These are phyloP conservation scores for Dryobates pubescens DNA, from an alignment of 2,797 vertebrate genomes.

Conservation along the genomic window DNA sequence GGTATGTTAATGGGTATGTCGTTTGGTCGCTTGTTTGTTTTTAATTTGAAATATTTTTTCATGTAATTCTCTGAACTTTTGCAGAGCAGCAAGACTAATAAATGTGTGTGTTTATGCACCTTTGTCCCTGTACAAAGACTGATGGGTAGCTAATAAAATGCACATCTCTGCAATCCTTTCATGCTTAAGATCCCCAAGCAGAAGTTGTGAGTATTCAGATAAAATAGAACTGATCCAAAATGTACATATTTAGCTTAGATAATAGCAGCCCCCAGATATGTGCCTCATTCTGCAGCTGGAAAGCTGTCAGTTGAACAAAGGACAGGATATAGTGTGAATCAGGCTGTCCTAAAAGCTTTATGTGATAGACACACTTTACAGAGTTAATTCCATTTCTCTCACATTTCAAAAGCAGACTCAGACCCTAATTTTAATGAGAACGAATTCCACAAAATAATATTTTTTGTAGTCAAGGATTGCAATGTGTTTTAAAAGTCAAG, in stretches of 20 bases:
- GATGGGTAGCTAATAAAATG: conserved; percentile 39
- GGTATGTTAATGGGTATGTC: not conserved
- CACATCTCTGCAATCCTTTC: conserved; percentile 22
- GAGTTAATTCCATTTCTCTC: conserved; percentile 40
- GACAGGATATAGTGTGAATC: conserved; percentile 33
- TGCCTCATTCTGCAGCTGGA: conserved; percentile 31
- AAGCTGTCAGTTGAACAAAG: conserved; percentile 70
- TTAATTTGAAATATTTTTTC: conserved; percentile 49
- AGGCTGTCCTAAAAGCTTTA: conserved; percentile 55
- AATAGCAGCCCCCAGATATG: conserved; percentile 36
- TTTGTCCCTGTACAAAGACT: conserved; percentile 36
- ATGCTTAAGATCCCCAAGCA: conserved; percentile 31
- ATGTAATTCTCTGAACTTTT: conserved; percentile 18
- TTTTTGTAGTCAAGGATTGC: conserved; percentile 30
- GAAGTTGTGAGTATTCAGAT: conserved; percentile 48
- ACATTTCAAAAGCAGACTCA: conserved; percentile 52
- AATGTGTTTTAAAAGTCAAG: conserved; percentile 37
- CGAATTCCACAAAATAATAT: conserved; percentile 20
- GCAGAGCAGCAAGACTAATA: not conserved
- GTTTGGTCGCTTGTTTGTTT: conserved; percentile 26
- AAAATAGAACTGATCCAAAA: conserved; percentile 51
- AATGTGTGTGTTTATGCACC: conserved; percentile 16
- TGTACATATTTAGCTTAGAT: conserved; percentile 58
- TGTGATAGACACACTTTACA: conserved; percentile 48
- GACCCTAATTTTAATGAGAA: conserved; percentile 40